Evolutionary conservation across 2,888 invertebrate species (phyloP), one percentile per base, ranked within the genome.

Genomic region (Dynastes hyllus): DNA sequence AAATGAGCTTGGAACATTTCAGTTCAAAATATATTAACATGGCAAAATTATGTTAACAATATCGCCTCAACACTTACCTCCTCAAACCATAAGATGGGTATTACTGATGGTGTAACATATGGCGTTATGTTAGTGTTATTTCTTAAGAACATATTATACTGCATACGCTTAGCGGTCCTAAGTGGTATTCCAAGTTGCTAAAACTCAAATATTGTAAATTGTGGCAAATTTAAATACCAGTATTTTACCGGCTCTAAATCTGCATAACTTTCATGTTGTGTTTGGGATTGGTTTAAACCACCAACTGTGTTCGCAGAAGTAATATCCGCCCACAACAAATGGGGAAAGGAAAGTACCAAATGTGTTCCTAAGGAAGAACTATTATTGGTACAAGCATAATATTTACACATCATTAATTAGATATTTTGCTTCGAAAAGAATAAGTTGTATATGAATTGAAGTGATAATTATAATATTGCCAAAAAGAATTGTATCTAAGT

Each of bases 321-420:
- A 69, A 89, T 86, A 82, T 93, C 91, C 6, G 92, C 93, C 80
- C 90, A 91, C 78, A 93, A 87, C 89, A 94, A 93, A 86, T 95
- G 95, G 0, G 95, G 95, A 81, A 93, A 91, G 3, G 93, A 91
- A 78, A 94, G 85, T 65, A 94, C 91, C 55, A 95, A 55, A 95
- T 89, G 51, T 92, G 93, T 4, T 93, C 93, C 82, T 92, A 37
- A 37, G 1, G 94, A 86, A 11, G 85, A 84, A n/a, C 45, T 11
- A 55, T 22, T n/a, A 16, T 58, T 45, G 2, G 11, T 45, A 45
- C 11, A 45, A 2, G 45, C 2, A 8, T 8, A 45, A 2, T 11
- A 6, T 40, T 40, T 40, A 6, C 2, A 45, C 5, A 4, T n/a
- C 3, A 4, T 40, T 40, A 6, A 9, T 9, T 40, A 40, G 9